phyloP scores from a whole-genome alignment of 2,888 invertebrate genomes.

The Agapostemon virescens region DNA sequence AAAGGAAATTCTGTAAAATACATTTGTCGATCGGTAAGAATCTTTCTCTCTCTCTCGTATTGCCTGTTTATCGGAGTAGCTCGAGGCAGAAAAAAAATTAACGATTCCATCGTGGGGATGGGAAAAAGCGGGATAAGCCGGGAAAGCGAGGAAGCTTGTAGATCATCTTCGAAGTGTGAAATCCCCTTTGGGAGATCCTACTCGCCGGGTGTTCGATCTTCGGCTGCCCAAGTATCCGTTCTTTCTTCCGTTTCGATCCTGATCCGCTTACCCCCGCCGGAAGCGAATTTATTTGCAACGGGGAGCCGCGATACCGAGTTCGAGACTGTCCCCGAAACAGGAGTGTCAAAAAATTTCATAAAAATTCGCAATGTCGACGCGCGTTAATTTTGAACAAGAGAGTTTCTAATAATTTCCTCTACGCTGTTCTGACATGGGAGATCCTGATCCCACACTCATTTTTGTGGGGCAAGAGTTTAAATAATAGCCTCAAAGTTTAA shows the following conservation, averaged over 20 bases:
- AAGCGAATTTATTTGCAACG: constrained; percentile 10
- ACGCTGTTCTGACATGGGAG: too few species aligned
- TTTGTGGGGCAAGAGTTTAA: too few species aligned
- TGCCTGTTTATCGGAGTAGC: not conserved
- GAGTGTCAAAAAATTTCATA: too few species aligned
- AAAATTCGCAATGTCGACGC: too few species aligned
- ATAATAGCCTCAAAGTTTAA: too few species aligned
- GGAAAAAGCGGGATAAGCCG: constrained; percentile 12
- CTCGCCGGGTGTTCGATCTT: constrained; percentile 9
- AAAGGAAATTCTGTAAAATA: not conserved
- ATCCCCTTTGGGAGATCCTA: constrained; percentile 14
- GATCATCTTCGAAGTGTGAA: constrained; percentile 41
- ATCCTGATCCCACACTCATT: too few species aligned
- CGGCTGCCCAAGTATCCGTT: constrained; percentile 11
- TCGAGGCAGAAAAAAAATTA: constrained; percentile 9
- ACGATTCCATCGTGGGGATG: constrained; percentile 15
- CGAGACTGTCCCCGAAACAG: not conserved
- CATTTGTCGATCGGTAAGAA: not conserved
- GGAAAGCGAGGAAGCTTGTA: constrained; percentile 18
- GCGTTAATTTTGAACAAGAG: too few species aligned
- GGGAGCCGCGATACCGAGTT: not conserved
- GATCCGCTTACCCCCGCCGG: constrained; percentile 13
- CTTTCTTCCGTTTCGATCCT: constrained; percentile 14
- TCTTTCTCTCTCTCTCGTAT: not conserved
- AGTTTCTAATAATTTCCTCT: too few species aligned